Evolutionary conservation across 2,797 vertebrate species (phyloP).

Genomic region (Garrulus glandarius): DNA sequence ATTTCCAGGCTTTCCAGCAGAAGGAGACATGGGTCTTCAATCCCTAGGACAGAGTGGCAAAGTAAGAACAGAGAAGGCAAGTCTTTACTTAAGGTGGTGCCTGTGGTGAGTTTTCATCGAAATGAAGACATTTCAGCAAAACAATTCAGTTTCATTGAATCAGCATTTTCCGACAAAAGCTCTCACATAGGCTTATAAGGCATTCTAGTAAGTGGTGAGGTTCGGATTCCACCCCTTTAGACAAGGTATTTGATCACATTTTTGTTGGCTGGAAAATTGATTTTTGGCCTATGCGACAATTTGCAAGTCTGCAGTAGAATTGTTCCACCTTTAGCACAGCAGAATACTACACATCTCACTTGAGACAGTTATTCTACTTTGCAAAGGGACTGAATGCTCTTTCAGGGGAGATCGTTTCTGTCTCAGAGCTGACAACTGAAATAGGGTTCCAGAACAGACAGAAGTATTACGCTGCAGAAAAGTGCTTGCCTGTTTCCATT

Average conservation of each 20-base stretch:
- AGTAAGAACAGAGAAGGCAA: not conserved
- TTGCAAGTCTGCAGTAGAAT: not conserved
- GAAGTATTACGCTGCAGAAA: not conserved
- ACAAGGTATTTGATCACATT: not conserved
- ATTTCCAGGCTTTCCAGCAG: not conserved
- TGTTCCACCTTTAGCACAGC: not conserved
- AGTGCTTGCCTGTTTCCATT: not conserved
- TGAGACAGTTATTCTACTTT: not conserved
- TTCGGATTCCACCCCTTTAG: not conserved
- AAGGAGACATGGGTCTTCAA: not conserved
- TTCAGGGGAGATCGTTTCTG: not conserved
- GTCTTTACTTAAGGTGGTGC: not conserved
- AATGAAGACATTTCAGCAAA: constrained; percentile 52
- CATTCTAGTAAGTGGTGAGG: not conserved
- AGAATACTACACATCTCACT: not conserved
- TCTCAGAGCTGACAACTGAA: not conserved
- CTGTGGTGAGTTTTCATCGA: not conserved
- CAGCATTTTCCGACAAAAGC: constrained; percentile 46
- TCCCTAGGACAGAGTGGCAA: not conserved
- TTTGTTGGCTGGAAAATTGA: not conserved
- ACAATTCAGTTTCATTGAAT: constrained; percentile 39
- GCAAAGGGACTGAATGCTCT: not conserved
- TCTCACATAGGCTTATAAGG: constrained; percentile 13
- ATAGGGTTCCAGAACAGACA: not conserved
- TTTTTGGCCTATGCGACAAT: not conserved